A percentile compares a stretch with the other conserved stretches of the same genome.
Conservation (phyloP, 1,140 invertebrate genomes). For the Microvelia longipes region DNA sequence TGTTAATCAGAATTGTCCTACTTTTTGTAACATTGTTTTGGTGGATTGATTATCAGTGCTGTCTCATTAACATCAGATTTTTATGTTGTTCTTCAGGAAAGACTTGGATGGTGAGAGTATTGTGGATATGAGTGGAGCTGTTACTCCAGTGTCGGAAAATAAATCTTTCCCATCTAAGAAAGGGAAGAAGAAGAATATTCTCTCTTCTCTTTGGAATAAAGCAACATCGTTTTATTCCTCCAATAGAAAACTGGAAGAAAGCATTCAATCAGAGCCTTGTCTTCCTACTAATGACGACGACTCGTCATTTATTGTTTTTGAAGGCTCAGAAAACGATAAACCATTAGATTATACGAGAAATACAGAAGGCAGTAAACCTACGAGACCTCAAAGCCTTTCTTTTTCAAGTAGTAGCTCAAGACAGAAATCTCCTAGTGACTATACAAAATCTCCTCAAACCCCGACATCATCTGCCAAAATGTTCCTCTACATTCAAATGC, state of each 20-base stretch:
- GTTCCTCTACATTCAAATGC: constrained; percentile 89
- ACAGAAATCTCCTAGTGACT: neutral
- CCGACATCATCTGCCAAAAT: constrained; percentile 12
- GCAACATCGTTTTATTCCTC: constrained; percentile 8
- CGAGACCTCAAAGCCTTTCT: neutral
- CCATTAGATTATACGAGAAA: too few relatives aligned
- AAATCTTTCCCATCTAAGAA: neutral
- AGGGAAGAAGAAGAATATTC: constrained; percentile 8
- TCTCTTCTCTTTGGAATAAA: constrained; percentile 14
- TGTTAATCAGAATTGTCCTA: too few relatives aligned
- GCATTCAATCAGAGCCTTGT: neutral
- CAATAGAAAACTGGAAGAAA: neutral
- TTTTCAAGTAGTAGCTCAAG: neutral
- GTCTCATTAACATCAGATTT: too few relatives aligned
- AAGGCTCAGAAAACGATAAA: constrained; percentile 19
- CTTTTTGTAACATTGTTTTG: too few relatives aligned
- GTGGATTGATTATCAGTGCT: too few relatives aligned
- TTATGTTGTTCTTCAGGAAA: neutral
- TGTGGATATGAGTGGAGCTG: constrained; percentile 14
- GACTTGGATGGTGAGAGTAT: neutral
- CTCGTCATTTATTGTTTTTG: constrained; percentile 26
- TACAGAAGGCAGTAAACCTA: constrained; percentile 4
- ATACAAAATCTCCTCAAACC: neutral
- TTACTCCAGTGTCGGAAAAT: constrained; percentile 14
- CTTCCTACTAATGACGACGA: neutral